A percentile compares a stretch with the other conserved stretches of the same genome.
Conservation (phyloP, 1,140 invertebrate genomes). For the Brachionus calyciflorus region DNA sequence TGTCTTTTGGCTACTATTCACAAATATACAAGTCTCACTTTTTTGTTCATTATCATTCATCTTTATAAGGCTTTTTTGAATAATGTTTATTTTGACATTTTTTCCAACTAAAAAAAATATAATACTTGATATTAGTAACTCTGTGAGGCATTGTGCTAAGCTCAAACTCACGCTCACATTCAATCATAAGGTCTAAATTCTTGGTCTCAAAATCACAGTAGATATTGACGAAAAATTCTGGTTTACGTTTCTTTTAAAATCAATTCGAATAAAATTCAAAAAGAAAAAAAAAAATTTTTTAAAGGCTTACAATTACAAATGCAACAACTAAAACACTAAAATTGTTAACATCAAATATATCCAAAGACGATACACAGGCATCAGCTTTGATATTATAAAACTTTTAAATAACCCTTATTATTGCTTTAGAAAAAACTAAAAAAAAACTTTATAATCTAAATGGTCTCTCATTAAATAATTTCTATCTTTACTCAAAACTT, state of each 20-base stretch:
- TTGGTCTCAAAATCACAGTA: conserved; percentile 43
- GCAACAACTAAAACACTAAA: conserved; percentile 19
- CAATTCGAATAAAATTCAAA: not conserved
- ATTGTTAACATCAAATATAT: conserved; percentile 30
- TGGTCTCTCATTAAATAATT: too few relatives aligned
- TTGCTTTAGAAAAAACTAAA: not conserved
- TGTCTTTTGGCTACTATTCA: conserved; percentile 16
- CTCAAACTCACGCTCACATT: conserved; percentile 9
- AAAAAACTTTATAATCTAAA: too few relatives aligned
- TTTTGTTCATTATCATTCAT: not conserved
- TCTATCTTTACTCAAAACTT: too few relatives aligned
- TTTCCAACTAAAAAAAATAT: not conserved
- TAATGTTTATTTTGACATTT: too few relatives aligned
- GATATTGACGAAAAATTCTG: not conserved
- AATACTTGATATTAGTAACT: conserved; percentile 30
- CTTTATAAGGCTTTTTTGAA: not conserved
- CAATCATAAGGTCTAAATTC: conserved; percentile 12
- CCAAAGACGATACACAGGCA: not conserved
- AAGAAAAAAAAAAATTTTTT: not conserved
- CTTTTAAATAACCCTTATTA: not conserved
- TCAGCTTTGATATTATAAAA: not conserved
- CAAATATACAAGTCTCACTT: not conserved
- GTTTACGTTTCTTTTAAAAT: conserved; percentile 2
- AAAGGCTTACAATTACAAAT: conserved; percentile 1
- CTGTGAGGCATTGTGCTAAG: conserved; percentile 19